Evolutionary conservation across 2,888 invertebrate genomes (phyloP).

Genomic region (Andrena dorsata): DNA sequence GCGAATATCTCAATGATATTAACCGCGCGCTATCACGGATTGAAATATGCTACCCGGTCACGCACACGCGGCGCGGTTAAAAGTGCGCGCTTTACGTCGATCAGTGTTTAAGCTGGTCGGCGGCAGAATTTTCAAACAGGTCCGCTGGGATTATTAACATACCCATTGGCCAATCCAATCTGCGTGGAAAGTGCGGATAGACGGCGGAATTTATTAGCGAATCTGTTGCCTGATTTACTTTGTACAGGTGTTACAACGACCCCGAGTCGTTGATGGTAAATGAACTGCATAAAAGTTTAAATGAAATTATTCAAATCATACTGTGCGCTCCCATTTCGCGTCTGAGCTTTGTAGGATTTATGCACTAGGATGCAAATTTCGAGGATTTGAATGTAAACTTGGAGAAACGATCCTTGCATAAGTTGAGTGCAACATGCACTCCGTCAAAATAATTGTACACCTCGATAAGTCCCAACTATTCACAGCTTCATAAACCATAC

Average conservation of each 20-base stretch:
- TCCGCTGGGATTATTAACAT: conserved; percentile 23
- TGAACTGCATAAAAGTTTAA: neutral
- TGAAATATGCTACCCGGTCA: conserved; percentile 40
- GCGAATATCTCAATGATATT: conserved; percentile 52
- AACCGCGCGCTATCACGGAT: conserved; percentile 21
- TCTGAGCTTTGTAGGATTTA: neutral
- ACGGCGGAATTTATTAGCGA: conserved; percentile 6
- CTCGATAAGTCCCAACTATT: too few species aligned
- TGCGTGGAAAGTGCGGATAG: neutral
- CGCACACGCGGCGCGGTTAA: conserved; percentile 20
- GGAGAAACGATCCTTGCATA: neutral
- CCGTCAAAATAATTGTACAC: too few species aligned
- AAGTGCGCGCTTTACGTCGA: conserved; percentile 12
- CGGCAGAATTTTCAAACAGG: conserved; percentile 19
- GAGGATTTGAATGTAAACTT: neutral
- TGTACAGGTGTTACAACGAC: neutral
- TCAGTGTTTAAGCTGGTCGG: conserved; percentile 8
- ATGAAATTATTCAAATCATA: conserved; percentile 5
- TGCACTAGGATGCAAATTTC: neutral
- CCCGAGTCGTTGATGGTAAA: neutral
- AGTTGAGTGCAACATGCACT: neutral
- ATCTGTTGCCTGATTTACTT: conserved; percentile 23
- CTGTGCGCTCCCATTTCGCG: neutral
- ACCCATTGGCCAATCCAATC: neutral
- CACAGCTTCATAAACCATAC: too few species aligned